phyloP scores from a whole-genome alignment of 2,888 invertebrate genomes.

The Steromphala cineraria region DNA sequence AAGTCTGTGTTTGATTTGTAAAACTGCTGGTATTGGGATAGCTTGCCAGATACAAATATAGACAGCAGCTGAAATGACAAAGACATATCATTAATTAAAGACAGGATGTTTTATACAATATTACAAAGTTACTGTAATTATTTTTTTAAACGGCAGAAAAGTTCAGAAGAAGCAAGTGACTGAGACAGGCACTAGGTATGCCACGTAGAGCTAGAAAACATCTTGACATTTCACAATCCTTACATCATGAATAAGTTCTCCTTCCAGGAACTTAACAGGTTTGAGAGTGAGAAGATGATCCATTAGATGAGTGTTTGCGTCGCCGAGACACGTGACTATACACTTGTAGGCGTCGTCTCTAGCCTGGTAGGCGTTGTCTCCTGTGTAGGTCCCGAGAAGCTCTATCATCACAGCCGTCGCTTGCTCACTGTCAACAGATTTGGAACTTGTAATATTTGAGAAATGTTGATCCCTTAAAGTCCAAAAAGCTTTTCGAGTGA shows the following conservation, averaged over 20 bases:
- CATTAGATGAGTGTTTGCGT: conserved; percentile 94
- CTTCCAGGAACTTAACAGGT: conserved; percentile 95
- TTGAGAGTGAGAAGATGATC: conserved; percentile 95
- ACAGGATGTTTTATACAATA: too few species aligned
- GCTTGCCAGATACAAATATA: conserved; percentile 95
- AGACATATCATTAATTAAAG: not conserved
- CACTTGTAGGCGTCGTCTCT: conserved; percentile 93
- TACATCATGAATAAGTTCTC: conserved; percentile 92
- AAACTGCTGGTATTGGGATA: conserved; percentile 93
- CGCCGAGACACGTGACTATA: conserved; percentile 94
- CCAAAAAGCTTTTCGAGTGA: too few species aligned
- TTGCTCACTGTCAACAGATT: conserved; percentile 81
- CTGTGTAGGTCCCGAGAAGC: conserved; percentile 94
- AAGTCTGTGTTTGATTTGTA: conserved; percentile 94
- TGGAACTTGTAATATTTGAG: too few species aligned
- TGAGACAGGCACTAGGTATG: too few species aligned
- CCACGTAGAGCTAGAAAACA: too few species aligned
- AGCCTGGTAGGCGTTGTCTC: conserved; percentile 97
- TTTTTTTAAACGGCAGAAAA: too few species aligned
- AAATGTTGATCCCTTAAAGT: too few species aligned
- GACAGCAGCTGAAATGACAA: conserved; percentile 81
- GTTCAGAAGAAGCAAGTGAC: too few species aligned
- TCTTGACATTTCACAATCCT: too few species aligned
- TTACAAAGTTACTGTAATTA: too few species aligned
- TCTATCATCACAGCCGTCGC: conserved; percentile 98